Percentiles rank a stretch among this genome's conserved stretches.
phyloP scores from a whole-genome alignment of 2,888 invertebrate genomes.

The Vannuccia rotundouncinata region DNA sequence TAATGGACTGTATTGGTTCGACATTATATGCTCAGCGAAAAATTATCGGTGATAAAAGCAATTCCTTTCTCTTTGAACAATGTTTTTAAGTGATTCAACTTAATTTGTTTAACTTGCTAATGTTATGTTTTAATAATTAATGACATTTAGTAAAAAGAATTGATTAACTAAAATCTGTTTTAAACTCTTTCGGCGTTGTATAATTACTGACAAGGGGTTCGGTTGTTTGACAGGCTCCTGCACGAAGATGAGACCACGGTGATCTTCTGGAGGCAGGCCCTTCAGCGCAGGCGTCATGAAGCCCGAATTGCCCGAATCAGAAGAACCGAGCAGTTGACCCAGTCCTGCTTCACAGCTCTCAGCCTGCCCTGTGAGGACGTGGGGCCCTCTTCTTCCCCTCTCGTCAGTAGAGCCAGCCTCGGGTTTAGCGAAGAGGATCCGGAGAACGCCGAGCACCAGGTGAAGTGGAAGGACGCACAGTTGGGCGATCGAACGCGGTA shows the following conservation, averaged over 20 bases:
- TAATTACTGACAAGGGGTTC: no score
- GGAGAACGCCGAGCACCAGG: neutral
- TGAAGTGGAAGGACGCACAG: neutral
- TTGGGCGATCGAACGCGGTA: neutral
- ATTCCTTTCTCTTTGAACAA: no score
- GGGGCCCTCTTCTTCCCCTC: neutral
- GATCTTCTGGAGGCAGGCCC: neutral
- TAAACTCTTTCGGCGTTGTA: no score
- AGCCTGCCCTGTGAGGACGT: neutral
- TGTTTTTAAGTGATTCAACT: no score
- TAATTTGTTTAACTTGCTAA: no score
- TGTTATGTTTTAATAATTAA: no score
- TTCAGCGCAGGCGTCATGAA: neutral
- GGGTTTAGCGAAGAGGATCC: no score
- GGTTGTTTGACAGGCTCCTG: neutral
- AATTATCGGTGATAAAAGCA: no score
- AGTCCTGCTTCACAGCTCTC: neutral
- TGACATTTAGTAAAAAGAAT: no score
- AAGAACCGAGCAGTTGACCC: neutral
- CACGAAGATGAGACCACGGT: neutral
- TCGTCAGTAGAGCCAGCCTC: neutral
- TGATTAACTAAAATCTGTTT: no score
- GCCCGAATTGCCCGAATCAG: neutral
- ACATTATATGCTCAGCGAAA: no score
- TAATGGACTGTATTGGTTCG: no score